phyloP scores from a whole-genome alignment of 2,888 invertebrate species.

The Schizaphis graminum region DNA sequence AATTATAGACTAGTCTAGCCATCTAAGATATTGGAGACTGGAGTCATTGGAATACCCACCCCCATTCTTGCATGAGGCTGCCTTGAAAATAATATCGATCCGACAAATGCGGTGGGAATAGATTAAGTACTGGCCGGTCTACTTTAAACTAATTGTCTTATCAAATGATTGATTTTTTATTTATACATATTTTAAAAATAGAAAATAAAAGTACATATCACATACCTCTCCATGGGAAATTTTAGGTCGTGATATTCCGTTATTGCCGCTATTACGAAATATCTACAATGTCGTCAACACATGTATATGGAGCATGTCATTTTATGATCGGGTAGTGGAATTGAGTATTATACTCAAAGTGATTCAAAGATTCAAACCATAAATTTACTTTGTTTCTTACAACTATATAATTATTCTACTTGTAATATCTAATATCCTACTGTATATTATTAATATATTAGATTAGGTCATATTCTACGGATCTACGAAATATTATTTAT shows the following conservation, averaged over 20 bases:
- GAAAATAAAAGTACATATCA: neutral
- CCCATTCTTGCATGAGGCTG: too few species aligned
- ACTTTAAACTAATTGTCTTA: neutral
- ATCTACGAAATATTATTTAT: neutral
- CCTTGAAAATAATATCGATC: too few species aligned
- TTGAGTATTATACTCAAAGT: too few species aligned
- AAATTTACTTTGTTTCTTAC: neutral
- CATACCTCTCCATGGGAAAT: neutral
- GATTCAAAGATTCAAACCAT: neutral
- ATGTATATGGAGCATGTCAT: too few species aligned
- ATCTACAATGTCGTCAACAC: neutral
- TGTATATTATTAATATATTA: neutral
- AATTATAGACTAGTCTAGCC: too few species aligned
- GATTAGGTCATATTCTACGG: too few species aligned
- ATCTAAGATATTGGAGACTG: too few species aligned
- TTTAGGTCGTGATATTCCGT: neutral
- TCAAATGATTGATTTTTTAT: neutral
- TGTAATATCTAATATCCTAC: neutral
- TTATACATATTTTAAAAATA: neutral
- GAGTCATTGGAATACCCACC: too few species aligned
- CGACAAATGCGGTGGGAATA: too few species aligned
- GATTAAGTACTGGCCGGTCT: neutral
- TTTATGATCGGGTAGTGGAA: too few species aligned
- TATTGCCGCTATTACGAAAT: neutral
- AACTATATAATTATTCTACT: neutral